These are phyloP conservation scores for Ceyx margarethae DNA, from an alignment of 2,113 vertebrate species.

Conservation along the genomic window DNA sequence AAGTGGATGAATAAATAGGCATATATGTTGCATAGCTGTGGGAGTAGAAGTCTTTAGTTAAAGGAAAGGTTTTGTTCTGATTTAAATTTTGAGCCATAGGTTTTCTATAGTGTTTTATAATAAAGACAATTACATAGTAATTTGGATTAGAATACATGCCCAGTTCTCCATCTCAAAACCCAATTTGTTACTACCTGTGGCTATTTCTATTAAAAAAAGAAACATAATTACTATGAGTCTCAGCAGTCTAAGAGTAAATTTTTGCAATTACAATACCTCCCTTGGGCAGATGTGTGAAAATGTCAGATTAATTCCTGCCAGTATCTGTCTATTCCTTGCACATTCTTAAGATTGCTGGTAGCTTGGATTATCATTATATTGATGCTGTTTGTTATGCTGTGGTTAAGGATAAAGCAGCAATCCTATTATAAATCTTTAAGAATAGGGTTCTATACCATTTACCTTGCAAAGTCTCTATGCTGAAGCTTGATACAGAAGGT, in stretches of 20 bases:
- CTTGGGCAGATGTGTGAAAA: constrained; percentile 80
- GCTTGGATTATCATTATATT: constrained; percentile 41
- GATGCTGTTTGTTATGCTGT: constrained; percentile 35
- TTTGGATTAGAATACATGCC: constrained; percentile 77
- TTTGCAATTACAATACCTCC: constrained; percentile 81
- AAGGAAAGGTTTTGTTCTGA: constrained; percentile 12
- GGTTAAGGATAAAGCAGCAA: constrained; percentile 59
- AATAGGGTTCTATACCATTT: background rate
- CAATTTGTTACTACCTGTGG: constrained; percentile 83
- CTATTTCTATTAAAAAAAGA: constrained; percentile 81
- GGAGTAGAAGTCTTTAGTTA: constrained; percentile 21
- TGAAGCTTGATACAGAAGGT: background rate
- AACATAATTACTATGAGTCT: constrained; percentile 80
- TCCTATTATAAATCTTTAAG: constrained; percentile 25
- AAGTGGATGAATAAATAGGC: constrained; percentile 3
- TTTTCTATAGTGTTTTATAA: constrained; percentile 55
- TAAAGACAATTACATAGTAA: constrained; percentile 75
- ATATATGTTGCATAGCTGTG: background rate
- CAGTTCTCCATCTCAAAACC: constrained; percentile 72
- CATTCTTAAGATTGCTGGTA: constrained; percentile 43
- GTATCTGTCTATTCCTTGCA: constrained; percentile 54
- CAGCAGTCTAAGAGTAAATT: constrained; percentile 80
- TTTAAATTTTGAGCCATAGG: constrained; percentile 61
- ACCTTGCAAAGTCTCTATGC: background rate
- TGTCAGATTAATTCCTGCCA: constrained; percentile 76